Percentiles rank a stretch among this genome's conserved stretches.
These are phyloP conservation scores for Parasteatoda lunata DNA, from an alignment of 2,888 invertebrate genomes.

Conservation along the genomic window DNA sequence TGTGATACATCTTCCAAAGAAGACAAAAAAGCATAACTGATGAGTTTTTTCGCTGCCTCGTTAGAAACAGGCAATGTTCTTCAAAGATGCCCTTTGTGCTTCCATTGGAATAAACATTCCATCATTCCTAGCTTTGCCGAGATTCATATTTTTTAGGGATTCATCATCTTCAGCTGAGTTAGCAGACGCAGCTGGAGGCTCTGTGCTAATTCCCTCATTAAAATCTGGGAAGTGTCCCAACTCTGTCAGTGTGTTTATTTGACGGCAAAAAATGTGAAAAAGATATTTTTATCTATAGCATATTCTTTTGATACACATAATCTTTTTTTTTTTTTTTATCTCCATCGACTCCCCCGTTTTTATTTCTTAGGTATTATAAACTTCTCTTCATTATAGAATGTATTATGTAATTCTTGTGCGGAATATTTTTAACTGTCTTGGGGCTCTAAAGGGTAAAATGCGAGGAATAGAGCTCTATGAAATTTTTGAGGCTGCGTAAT, in stretches of 20 bases:
- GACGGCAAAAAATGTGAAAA: too few relatives aligned
- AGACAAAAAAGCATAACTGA: conserved; percentile 52
- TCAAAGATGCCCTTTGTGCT: conserved; percentile 63
- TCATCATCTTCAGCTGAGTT: conserved; percentile 33
- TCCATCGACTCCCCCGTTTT: too few relatives aligned
- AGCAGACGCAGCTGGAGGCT: neutral
- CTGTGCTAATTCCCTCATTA: neutral
- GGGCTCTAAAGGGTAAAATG: too few relatives aligned
- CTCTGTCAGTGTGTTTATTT: neutral
- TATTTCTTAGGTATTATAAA: too few relatives aligned
- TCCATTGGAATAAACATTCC: conserved; percentile 44
- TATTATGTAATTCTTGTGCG: too few relatives aligned
- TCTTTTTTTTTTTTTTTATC: too few relatives aligned
- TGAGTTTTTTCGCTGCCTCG: conserved; percentile 54
- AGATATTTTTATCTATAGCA: too few relatives aligned
- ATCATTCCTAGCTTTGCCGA: conserved; percentile 18
- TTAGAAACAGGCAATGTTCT: conserved; percentile 50
- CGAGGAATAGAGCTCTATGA: too few relatives aligned
- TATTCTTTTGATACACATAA: too few relatives aligned
- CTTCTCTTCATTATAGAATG: too few relatives aligned
- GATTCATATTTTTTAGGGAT: conserved; percentile 27
- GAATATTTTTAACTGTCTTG: too few relatives aligned
- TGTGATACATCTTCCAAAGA: conserved; percentile 35
- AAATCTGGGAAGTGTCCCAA: neutral
- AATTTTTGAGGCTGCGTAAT: too few relatives aligned